Evolutionary conservation across 2,113 vertebrate species (phyloP), one percentile per base, ranked within the genome.

Genomic region (Meleagris gallopavo): DNA sequence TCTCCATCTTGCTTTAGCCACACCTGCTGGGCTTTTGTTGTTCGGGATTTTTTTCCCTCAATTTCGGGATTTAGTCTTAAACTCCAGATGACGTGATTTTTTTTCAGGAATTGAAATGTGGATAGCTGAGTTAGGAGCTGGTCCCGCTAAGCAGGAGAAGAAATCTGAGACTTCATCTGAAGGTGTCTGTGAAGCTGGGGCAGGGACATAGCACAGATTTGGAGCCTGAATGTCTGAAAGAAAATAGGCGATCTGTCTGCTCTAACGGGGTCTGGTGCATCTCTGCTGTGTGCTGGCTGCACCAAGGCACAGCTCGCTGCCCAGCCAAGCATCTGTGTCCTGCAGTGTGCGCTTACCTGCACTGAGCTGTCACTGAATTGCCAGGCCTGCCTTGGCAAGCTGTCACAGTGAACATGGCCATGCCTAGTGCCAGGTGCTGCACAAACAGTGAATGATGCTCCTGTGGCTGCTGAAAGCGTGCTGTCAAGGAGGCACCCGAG

Each of bases 231-330:
- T 45, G 50, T 92, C 95, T 88, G 69, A 36, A 85, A 60, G 78
- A 88, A 87, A 91, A 80, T 1, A 94, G 72, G 72, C 58, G 66
- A 90, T 69, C 82, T 91, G 91, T 91, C 95, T 96, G 92, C 88
- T 94, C 64, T 41, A 6, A 21, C 72, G 80, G 83, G 75, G 18
- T 4, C 69, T 77, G 88, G 85, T 0, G 0, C 79, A 58, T 93
- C 1, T 0, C 20, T 86, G 75, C 79, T 93, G 93, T 86, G 54
- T 96, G 65, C 60, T 1, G 11, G 58, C 45, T 80, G 70, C 85
- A 85, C 71, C 78, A 83, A 72, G 75, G 76, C 76, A 90, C 52
- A 73, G 85, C 0, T 29, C 48, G 58, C 4, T 83, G 93, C 86
- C 86, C 66, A 50, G 67, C 76, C 86, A 93, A 83, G 86, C 80